Percentiles rank a stretch among this genome's conserved stretches.
Conservation (phyloP, 1,140 invertebrate species). For the Lepidurus arcticus region DNA sequence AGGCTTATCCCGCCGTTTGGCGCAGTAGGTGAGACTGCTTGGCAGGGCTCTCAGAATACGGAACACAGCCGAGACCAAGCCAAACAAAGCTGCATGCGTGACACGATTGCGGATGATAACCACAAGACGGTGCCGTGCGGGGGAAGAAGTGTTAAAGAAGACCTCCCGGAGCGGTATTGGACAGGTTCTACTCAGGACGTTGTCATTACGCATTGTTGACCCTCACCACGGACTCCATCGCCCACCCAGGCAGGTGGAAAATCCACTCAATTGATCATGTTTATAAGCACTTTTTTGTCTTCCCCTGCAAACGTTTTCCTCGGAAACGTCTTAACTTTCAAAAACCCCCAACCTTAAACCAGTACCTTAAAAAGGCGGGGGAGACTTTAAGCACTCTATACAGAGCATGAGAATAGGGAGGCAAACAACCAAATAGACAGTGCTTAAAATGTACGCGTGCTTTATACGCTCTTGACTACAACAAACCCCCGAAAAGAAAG, state of each 20-base stretch:
- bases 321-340: neutral
- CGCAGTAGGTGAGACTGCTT: slow-evolving; percentile 8
- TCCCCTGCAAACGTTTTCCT: neutral
- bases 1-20: neutral
- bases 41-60: neutral
- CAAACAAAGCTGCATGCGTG: slow-evolving; percentile 14
- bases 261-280: neutral
- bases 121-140: neutral
- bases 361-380: neutral
- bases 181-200: slow-evolving; percentile 15
- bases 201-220: slow-evolving; percentile 14
- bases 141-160: slow-evolving; percentile 8
- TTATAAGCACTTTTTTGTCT: neutral
- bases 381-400: neutral
- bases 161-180: neutral
- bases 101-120: slow-evolving; percentile 7
- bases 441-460: neutral
- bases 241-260: slow-evolving; percentile 7
- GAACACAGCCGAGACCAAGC: neutral
- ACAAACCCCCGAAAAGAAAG: neutral
- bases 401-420: neutral
- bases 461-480: neutral
- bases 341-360: neutral
- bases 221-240: slow-evolving; percentile 16
- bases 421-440: neutral